Conservation (phyloP, 2,888 invertebrate species). For the Hofmannophila pseudospretella region DNA sequence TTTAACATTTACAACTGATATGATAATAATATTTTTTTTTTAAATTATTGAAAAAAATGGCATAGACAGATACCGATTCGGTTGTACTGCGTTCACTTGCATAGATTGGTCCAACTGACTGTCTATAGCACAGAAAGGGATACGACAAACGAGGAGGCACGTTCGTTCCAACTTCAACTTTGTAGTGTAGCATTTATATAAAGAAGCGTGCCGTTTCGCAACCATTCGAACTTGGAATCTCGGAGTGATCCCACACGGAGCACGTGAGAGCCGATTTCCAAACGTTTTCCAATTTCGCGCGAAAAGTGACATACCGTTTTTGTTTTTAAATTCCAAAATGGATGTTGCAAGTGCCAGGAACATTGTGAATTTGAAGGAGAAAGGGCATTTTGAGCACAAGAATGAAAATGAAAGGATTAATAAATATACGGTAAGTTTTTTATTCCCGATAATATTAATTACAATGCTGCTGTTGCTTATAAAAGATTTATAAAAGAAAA, state of each 20-base stretch:
- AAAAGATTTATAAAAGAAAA: no score
- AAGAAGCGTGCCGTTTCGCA: conserved; percentile 65
- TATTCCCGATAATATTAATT: no score
- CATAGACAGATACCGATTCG: no score
- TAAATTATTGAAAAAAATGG: no score
- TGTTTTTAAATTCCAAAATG: conserved; percentile 43
- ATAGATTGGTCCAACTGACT: neutral
- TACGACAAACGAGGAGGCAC: conserved; percentile 45
- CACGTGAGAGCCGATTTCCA: conserved; percentile 51
- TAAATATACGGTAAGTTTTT: conserved; percentile 65
- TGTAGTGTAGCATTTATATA: conserved; percentile 58
- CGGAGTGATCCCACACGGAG: conserved; percentile 57
- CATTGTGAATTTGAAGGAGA: conserved; percentile 63
- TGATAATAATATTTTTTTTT: no score
- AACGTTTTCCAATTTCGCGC: conserved; percentile 36
- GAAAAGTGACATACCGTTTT: conserved; percentile 55
- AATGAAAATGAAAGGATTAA: conserved; percentile 64
- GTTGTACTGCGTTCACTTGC: no score
- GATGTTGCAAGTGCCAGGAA: conserved; percentile 64
- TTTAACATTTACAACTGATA: no score
- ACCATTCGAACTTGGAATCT: conserved; percentile 71
- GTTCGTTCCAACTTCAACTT: conserved; percentile 26
- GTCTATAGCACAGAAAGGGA: conserved; percentile 34
- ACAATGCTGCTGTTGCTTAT: no score
- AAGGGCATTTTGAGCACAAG: conserved; percentile 59